Conservation (phyloP, 2,888 invertebrate species). For the Andrena trimmerana region DNA sequence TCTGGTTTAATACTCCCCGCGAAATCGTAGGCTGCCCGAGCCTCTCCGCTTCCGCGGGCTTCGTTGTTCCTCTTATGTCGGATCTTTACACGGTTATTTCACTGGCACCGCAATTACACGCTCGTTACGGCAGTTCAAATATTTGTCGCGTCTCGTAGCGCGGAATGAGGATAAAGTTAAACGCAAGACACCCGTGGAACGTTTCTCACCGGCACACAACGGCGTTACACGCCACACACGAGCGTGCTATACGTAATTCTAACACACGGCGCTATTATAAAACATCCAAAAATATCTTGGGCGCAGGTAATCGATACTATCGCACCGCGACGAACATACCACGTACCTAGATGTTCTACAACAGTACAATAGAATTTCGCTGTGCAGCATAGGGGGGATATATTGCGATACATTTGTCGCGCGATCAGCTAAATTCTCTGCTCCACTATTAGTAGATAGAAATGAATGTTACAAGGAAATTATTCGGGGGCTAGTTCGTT, state of each 20-base stretch:
- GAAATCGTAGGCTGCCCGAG: background rate
- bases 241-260: constrained; percentile 40
- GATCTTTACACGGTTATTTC: constrained; percentile 20
- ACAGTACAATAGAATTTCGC: constrained; percentile 13
- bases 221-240: background rate
- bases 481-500: no score
- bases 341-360: background rate
- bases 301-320: constrained; percentile 49
- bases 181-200: background rate
- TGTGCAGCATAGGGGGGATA: background rate
- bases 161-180: constrained; percentile 27
- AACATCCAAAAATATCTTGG: constrained; percentile 49
- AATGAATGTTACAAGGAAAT: no score
- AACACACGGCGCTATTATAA: constrained; percentile 46
- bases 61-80: background rate
- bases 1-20: no score
- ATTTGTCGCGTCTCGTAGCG: constrained; percentile 13
- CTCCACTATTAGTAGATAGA: no score
- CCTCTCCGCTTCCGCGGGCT: background rate
- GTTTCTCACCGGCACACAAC: background rate
- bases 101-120: constrained; percentile 29
- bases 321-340: constrained; percentile 11
- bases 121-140: constrained; percentile 6
- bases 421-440: background rate
- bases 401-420: background rate